Evolutionary conservation across 1,140 invertebrate species (phyloP).

Genomic region (Scaptodrosophila lebanonensis): DNA sequence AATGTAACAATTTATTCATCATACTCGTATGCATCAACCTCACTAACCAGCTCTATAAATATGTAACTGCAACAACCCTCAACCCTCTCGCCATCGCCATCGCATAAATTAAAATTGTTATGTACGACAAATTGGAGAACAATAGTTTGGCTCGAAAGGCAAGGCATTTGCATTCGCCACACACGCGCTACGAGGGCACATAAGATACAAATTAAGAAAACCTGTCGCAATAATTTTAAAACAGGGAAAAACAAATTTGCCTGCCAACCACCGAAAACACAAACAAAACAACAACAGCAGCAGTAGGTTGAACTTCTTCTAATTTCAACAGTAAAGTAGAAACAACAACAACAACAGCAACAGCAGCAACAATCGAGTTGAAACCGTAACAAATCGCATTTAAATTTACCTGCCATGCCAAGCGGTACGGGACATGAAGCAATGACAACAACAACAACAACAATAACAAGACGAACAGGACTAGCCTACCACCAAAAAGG

Average conservation of each 20-base stretch:
- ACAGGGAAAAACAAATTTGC: constrained; percentile 18
- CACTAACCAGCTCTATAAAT: no score
- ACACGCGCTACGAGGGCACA: constrained; percentile 12
- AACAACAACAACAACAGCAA: constrained; percentile 10
- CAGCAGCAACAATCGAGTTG: constrained; percentile 33
- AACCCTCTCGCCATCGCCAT: no score
- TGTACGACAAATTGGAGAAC: no score
- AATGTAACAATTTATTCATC: no score
- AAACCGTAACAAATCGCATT: constrained; percentile 76
- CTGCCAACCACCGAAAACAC: constrained; percentile 23
- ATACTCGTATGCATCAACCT: no score
- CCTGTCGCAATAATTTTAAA: constrained; percentile 56
- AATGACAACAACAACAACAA: constrained; percentile 5
- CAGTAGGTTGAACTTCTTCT: constrained; percentile 29
- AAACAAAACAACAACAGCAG: constrained; percentile 11
- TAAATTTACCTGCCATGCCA: constrained; percentile 66
- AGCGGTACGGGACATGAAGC: neutral
- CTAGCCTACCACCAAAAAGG: constrained; percentile 69
- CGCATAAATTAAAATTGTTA: no score
- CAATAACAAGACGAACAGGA: constrained; percentile 28
- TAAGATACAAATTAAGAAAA: constrained; percentile 56
- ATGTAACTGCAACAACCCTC: no score
- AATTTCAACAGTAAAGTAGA: constrained; percentile 58
- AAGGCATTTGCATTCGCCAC: neutral
- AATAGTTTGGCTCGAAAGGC: no score